These are phyloP conservation scores for Lucinisca nassula DNA, from an alignment of 2,888 invertebrate species.

Conservation along the genomic window DNA sequence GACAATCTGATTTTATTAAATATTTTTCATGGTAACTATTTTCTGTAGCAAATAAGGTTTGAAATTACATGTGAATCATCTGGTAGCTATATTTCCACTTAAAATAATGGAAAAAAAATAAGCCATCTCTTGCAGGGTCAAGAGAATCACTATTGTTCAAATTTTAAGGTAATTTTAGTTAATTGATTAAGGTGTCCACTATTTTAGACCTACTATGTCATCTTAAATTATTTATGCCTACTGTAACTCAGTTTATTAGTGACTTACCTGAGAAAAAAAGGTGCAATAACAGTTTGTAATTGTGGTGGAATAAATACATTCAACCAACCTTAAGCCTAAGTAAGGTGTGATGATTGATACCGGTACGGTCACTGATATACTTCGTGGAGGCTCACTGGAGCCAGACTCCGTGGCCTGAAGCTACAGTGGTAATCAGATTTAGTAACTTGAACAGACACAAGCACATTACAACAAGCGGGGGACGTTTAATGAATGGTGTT, in stretches of 20 bases:
- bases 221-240: not conserved
- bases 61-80: no score
- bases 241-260: not conserved
- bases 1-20: no score
- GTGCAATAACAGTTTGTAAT: not conserved
- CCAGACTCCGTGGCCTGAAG: not conserved
- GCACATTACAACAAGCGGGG: not conserved
- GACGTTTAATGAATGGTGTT: not conserved
- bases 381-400: not conserved
- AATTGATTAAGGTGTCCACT: no score
- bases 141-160: no score
- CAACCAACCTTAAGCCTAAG: not conserved
- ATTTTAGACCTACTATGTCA: no score
- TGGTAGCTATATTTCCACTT: no score
- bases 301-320: not conserved
- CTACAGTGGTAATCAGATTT: not conserved
- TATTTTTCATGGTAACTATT: no score
- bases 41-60: no score
- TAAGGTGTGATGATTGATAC: conserved; percentile 1
- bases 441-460: not conserved
- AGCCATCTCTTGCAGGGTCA: no score
- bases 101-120: no score
- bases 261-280: not conserved
- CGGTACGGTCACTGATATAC: not conserved
- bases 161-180: no score